A percentile compares a stretch with the other conserved stretches of the same genome.
These are phyloP conservation scores for Hestina assimilis DNA, from an alignment of 1,140 invertebrate species.

Conservation along the genomic window DNA sequence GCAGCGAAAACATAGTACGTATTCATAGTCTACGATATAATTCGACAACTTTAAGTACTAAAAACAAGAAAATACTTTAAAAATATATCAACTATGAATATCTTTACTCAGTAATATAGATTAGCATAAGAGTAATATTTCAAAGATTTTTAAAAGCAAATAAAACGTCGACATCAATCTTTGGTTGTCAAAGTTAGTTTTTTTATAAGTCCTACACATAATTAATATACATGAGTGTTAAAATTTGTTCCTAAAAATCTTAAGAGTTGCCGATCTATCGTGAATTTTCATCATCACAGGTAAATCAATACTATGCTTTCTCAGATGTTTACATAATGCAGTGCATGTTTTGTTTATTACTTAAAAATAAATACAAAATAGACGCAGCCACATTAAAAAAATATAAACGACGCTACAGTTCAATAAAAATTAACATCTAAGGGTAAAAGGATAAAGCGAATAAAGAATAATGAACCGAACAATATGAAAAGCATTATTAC, in stretches of 20 bases:
- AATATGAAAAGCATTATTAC: conserved; percentile 64
- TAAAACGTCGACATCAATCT: conserved; percentile 7
- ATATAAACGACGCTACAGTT: conserved; percentile 36
- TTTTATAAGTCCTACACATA: conserved; percentile 16
- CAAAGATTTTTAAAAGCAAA: too few relatives aligned
- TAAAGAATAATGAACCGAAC: conserved; percentile 71
- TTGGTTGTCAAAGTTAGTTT: conserved; percentile 21
- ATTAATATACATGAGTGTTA: conserved; percentile 7
- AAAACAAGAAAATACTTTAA: neutral
- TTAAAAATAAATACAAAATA: conserved; percentile 42
- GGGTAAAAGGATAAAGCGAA: conserved; percentile 38
- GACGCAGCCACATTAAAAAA: conserved; percentile 37
- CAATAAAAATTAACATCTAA: conserved; percentile 41
- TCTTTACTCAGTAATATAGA: too few relatives aligned
- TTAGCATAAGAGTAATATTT: conserved; percentile 1
- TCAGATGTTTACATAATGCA: conserved; percentile 30
- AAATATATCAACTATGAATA: neutral
- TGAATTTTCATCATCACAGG: conserved; percentile 3
- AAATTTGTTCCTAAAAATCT: conserved; percentile 1
- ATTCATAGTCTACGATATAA: neutral
- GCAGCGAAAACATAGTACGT: conserved; percentile 20
- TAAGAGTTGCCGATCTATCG: conserved; percentile 7
- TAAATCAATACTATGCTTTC: conserved; percentile 10
- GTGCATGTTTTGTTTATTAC: conserved; percentile 34
- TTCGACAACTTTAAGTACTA: conserved; percentile 10